Evolutionary conservation across 2,797 vertebrate species (phyloP).

Genomic region (Myotis myotis): DNA sequence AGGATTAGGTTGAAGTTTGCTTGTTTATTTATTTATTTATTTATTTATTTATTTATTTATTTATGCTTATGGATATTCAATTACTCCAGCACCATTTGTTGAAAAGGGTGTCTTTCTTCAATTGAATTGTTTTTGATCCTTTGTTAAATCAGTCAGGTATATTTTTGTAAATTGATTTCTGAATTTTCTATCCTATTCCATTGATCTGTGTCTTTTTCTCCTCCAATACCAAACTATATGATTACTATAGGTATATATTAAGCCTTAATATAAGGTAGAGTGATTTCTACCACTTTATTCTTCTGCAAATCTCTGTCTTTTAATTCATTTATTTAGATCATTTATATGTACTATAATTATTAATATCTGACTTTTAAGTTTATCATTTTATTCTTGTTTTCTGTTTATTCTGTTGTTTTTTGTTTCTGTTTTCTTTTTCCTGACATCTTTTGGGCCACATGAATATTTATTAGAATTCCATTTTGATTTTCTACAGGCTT

Average conservation of each 20-base stretch:
- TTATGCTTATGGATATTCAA: not conserved
- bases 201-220: not conserved
- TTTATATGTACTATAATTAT: not conserved
- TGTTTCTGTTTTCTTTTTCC: not conserved
- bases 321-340: not conserved
- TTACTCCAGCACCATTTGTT: not conserved
- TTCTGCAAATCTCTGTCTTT: not conserved
- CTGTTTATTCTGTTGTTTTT: slow-evolving; percentile 2
- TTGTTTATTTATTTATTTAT: not conserved
- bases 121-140: not conserved
- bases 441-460: not conserved
- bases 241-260: not conserved
- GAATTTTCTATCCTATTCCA: not conserved
- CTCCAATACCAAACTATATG: not conserved
- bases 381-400: not conserved
- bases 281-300: not conserved
- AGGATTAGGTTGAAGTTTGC: not conserved
- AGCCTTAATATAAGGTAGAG: not conserved
- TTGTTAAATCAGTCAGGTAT: not conserved
- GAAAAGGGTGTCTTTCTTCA: not conserved
- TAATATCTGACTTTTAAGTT: not conserved
- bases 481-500: not conserved
- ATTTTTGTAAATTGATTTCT: not conserved
- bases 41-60: not conserved
- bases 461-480: not conserved